Conservation (phyloP, 2,888 invertebrate species). For the Lycocerus yunnanus region DNA sequence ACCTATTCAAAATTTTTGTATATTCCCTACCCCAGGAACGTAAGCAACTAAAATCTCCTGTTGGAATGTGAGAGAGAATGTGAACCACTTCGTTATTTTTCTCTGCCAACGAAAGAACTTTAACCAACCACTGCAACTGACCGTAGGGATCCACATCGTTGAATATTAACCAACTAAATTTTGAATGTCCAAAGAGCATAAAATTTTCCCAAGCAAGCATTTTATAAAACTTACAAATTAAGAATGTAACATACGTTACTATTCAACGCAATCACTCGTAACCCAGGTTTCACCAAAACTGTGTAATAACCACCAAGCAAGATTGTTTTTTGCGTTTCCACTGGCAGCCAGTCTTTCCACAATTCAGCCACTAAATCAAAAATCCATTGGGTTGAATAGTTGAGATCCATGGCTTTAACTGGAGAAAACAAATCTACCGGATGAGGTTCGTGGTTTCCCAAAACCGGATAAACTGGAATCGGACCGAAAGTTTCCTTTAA, state of each 20-base stretch:
- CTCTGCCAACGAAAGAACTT: constrained; percentile 54
- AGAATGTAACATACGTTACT: constrained; percentile 76
- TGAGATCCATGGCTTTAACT: constrained; percentile 13
- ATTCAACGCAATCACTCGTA: constrained; percentile 78
- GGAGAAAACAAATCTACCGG: constrained; percentile 77
- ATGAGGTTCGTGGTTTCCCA: constrained; percentile 74
- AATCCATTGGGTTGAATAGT: constrained; percentile 71
- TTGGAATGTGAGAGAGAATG: constrained; percentile 82
- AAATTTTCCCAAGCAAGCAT: background rate
- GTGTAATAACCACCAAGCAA: constrained; percentile 79
- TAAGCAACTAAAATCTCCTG: constrained; percentile 68
- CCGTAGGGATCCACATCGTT: constrained; percentile 73
- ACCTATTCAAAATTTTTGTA: constrained; percentile 69
- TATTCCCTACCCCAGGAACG: constrained; percentile 74
- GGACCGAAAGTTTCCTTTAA: constrained; percentile 56
- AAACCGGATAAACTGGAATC: constrained; percentile 62
- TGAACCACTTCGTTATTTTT: constrained; percentile 75
- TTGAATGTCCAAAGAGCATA: background rate
- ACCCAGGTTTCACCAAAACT: constrained; percentile 66
- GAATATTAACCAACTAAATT: constrained; percentile 45
- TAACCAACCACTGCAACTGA: constrained; percentile 81
- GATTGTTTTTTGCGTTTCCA: constrained; percentile 64
- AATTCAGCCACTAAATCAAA: constrained; percentile 72
- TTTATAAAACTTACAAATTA: constrained; percentile 67
- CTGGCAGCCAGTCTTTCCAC: constrained; percentile 75